Percentiles rank a stretch among this genome's conserved stretches.
Evolutionary conservation across 2,113 vertebrate genomes (phyloP).

Genomic region (Sapayoa aenigma): DNA sequence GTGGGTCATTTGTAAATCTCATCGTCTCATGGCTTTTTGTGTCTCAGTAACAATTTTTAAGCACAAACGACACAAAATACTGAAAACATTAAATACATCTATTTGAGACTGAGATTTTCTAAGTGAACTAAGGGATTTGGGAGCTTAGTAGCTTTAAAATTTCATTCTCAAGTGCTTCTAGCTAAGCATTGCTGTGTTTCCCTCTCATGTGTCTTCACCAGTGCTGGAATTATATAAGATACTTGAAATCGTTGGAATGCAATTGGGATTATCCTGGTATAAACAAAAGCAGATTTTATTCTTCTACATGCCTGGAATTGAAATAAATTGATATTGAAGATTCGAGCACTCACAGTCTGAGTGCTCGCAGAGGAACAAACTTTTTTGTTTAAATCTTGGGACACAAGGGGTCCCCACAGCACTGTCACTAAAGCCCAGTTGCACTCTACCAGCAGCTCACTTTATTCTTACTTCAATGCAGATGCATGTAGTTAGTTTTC

Average conservation of each 20-base stretch:
- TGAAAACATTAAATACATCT: neutral
- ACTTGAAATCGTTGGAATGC: neutral
- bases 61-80: neutral
- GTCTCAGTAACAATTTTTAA: neutral
- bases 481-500: neutral
- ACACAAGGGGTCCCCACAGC: slow-evolving; percentile 71
- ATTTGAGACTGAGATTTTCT: neutral
- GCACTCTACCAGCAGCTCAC: neutral
- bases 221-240: neutral
- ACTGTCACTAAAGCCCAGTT: neutral
- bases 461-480: neutral
- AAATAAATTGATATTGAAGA: slow-evolving; percentile 34
- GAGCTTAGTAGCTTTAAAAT: neutral
- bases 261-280: neutral
- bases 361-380: neutral
- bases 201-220: neutral
- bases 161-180: neutral
- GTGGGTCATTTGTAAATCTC: neutral
- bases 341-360: neutral
- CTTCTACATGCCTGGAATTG: neutral
- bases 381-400: neutral
- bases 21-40: neutral
- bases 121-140: neutral
- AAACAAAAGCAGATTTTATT: neutral
- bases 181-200: neutral